These are phyloP conservation scores for Heliconius erato DNA, from an alignment of 2,888 invertebrate genomes.

Conservation along the genomic window DNA sequence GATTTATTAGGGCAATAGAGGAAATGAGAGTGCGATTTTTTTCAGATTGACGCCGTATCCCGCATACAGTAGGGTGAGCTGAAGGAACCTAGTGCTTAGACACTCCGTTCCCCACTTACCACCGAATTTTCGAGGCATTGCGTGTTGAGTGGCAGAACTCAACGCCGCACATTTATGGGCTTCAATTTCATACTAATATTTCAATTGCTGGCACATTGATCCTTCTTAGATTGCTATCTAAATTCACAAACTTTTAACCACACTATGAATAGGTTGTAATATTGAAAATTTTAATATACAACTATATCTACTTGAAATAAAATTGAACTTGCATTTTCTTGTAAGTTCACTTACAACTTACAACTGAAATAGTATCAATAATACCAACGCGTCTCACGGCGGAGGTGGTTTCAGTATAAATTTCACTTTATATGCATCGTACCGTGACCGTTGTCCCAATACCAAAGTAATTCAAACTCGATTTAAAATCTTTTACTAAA, in stretches of 20 bases:
- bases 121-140: too few species aligned
- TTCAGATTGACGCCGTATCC: not conserved
- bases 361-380: slow-evolving; percentile 8
- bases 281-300: not conserved
- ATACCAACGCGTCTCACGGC: not conserved
- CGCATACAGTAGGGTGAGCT: too few species aligned
- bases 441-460: slow-evolving; percentile 24
- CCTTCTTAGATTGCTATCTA: not conserved
- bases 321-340: not conserved
- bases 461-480: slow-evolving; percentile 36
- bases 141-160: too few species aligned
- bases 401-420: slow-evolving; percentile 34
- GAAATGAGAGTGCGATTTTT: too few species aligned
- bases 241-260: not conserved
- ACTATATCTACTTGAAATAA: not conserved
- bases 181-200: not conserved
- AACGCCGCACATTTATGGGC: too few species aligned
- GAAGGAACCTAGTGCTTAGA: too few species aligned
- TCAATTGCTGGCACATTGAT: not conserved
- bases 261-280: not conserved
- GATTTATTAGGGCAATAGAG: not conserved
- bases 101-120: too few species aligned
- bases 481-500: slow-evolving; percentile 9
- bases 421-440: slow-evolving; percentile 48
- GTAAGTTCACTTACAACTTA: not conserved